Evolutionary conservation across 2,888 invertebrate species (phyloP), one percentile per base, ranked within the genome.

Genomic region (Sympetrum striolatum): DNA sequence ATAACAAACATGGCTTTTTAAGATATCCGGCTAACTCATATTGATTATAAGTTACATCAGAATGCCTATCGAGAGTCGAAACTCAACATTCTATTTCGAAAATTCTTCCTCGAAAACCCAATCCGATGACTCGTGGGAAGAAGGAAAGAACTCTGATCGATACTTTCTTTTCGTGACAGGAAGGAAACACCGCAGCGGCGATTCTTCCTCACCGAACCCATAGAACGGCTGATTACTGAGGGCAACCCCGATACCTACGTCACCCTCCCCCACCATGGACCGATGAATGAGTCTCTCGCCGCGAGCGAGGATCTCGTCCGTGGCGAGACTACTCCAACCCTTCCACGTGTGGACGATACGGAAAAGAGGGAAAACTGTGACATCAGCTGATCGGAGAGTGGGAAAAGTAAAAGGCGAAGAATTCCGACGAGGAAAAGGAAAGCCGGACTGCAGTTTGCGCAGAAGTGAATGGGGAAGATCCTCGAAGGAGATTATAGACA

Each of bases 201-300:
- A 58, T 37, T 22, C 31, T 58, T 25, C 25, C 35, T 31, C 18
- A 25, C 58, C 14, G 3, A 35, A 31, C 82, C 31, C 35, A 58
- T 18, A 35, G 39, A 35, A 37, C 60, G n/a, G 10, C 1, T n/a
- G 18, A 58, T 22, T 37, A 31, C 15, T 2, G 31, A 31, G 31
- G 15, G 31, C n/a, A 58, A 35, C 60, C 60, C 86, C 35, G 37
- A 22, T 53, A 53, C 53, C 53, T 60, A 37, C 86, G 39, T 73
- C 73, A 73, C 14, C 73, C 73, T 31, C 73, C 18, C 31, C 73
- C 73, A 31, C 73, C 25, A 14, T 31, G 25, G 25, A 31, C 86
- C 86, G n/a, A 86, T 86, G 86, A 86, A 64, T 86, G 86, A 86
- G 86, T 60, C 18, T 35, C 58, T 35, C 86, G 35, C 15, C 37